Evolutionary conservation across 2,888 invertebrate species (phyloP).

Genomic region (Meiosimyza decipiens): DNA sequence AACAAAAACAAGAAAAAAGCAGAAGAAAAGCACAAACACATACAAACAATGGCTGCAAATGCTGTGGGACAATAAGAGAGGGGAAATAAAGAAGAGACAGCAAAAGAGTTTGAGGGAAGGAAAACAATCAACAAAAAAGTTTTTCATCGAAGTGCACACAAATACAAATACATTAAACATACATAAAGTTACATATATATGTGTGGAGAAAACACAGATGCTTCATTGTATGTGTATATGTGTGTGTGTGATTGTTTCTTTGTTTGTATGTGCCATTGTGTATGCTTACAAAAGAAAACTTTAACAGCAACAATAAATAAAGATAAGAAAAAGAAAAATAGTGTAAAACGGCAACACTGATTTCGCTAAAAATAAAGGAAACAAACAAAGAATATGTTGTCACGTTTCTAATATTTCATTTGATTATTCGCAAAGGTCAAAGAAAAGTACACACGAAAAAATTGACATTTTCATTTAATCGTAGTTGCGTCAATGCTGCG

Average conservation of each 20-base stretch:
- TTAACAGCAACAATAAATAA: background rate
- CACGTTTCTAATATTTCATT: background rate
- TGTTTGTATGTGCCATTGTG: constrained; percentile 20
- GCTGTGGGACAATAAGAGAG: background rate
- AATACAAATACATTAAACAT: constrained; percentile 34
- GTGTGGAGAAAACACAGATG: constrained; percentile 25
- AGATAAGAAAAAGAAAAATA: constrained; percentile 6
- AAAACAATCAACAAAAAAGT: no score
- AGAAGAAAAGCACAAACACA: constrained; percentile 9
- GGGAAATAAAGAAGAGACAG: background rate
- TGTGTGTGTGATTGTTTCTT: constrained; percentile 5
- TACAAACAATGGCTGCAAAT: constrained; percentile 21
- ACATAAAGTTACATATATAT: constrained; percentile 14
- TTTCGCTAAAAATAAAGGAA: background rate
- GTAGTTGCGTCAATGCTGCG: no score
- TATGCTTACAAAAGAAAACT: background rate
- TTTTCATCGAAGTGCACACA: constrained; percentile 16
- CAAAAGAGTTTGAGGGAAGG: background rate
- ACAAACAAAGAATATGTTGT: constrained; percentile 31
- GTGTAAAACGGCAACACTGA: constrained; percentile 14
- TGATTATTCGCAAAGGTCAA: no score
- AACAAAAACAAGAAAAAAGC: constrained; percentile 20
- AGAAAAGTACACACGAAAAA: no score
- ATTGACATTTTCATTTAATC: no score
- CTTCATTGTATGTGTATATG: constrained; percentile 14